These are phyloP conservation scores for Rallus crepitans DNA, from an alignment of 2,797 vertebrate species.

Conservation along the genomic window DNA sequence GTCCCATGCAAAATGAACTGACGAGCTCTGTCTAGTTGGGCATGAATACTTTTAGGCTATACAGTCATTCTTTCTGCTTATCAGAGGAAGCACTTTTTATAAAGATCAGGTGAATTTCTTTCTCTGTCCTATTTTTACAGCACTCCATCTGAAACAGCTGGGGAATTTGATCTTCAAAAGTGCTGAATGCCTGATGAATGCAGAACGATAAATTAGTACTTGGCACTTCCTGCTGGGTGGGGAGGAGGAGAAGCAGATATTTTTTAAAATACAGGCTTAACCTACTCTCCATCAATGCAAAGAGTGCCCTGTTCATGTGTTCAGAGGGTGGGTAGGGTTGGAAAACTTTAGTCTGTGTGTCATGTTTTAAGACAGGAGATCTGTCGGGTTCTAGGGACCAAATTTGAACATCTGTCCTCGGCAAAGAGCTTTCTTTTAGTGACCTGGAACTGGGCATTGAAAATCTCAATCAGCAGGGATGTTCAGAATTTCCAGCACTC, in stretches of 20 bases:
- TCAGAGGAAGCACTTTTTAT: neutral
- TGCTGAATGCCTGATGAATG: neutral
- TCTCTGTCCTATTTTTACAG: constrained; percentile 22
- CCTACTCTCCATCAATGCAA: neutral
- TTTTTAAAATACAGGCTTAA: neutral
- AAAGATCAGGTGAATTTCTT: constrained; percentile 24
- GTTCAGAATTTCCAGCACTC: neutral
- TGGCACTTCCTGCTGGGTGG: neutral
- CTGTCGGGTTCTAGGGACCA: neutral
- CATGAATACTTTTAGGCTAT: neutral
- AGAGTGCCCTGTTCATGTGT: neutral
- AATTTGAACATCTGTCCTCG: neutral
- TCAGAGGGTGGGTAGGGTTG: neutral
- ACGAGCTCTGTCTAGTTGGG: neutral
- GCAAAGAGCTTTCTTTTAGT: neutral
- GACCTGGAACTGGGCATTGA: neutral
- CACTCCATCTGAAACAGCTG: neutral
- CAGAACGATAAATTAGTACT: constrained; percentile 8
- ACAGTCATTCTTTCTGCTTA: neutral
- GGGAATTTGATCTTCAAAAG: neutral
- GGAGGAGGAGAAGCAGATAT: neutral
- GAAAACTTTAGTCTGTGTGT: neutral
- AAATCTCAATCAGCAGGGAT: neutral
- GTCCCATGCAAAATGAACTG: neutral
- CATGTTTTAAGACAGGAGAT: neutral